These are phyloP conservation scores for Caenorhabditis afra DNA, from an alignment of 2,888 invertebrate genomes.

Conservation along the genomic window DNA sequence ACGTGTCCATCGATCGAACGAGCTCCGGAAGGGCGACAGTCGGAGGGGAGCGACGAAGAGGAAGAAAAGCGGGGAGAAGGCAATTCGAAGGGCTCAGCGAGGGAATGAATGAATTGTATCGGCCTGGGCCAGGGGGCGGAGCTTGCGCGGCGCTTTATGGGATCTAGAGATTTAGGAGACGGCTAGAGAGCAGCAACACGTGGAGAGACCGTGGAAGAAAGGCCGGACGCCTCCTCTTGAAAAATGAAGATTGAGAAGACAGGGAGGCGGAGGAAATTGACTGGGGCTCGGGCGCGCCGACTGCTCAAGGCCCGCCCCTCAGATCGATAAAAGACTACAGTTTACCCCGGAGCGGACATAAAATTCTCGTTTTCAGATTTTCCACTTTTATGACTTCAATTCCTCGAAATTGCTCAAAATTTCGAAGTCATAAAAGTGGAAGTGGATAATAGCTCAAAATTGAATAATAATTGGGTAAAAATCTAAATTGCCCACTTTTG, in stretches of 20 bases:
- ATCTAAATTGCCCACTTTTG: too few relatives aligned
- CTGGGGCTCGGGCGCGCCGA: not conserved
- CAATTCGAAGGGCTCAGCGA: slow-evolving; percentile 1
- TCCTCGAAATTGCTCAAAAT: not conserved
- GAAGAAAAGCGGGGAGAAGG: not conserved
- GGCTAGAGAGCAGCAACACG: not conserved
- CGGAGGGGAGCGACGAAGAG: not conserved
- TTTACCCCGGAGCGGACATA: too few relatives aligned
- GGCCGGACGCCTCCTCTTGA: not conserved
- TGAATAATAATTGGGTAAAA: too few relatives aligned
- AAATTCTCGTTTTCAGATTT: not conserved
- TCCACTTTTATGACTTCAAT: too few relatives aligned
- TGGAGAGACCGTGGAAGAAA: not conserved
- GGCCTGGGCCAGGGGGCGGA: slow-evolving; percentile 8
- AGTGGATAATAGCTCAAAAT: not conserved
- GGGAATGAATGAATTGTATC: not conserved
- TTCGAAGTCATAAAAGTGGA: not conserved
- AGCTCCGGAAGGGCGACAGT: too few relatives aligned
- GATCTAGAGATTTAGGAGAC: slow-evolving; percentile 10
- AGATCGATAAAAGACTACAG: too few relatives aligned
- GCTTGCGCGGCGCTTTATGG: not conserved
- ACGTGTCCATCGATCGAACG: too few relatives aligned
- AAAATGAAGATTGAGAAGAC: not conserved
- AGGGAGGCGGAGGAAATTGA: not conserved
- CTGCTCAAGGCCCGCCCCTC: too few relatives aligned